Evolutionary conservation across 2,888 invertebrate species (phyloP).

Genomic region (Cabera pusaria): DNA sequence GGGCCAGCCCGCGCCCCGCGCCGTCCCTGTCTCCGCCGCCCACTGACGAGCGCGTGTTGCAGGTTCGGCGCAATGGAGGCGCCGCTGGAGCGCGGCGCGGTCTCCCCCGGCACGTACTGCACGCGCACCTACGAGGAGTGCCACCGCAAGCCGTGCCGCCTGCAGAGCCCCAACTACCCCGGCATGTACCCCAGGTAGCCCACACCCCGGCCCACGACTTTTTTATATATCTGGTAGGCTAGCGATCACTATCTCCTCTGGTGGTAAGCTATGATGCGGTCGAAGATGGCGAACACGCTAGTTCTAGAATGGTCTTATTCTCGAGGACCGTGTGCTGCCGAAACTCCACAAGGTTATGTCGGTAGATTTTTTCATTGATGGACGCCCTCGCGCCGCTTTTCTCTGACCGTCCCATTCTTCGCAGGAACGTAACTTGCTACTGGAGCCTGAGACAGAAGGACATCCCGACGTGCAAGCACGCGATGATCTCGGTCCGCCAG

Average conservation of each 20-base stretch:
- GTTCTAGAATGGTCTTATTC: no score
- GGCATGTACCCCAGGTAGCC: constrained; percentile 88
- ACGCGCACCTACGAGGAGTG: constrained; percentile 93
- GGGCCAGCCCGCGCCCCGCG: constrained; percentile 23
- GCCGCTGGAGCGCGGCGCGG: constrained; percentile 92
- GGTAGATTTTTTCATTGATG: no score
- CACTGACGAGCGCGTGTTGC: constrained; percentile 13
- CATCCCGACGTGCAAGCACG: constrained; percentile 94
- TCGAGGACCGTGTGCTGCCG: no score
- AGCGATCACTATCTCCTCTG: no score
- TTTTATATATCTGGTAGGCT: no score
- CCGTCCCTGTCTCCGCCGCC: background rate
- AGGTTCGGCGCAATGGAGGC: constrained; percentile 89
- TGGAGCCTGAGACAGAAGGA: constrained; percentile 93
- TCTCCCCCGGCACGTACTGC: constrained; percentile 93
- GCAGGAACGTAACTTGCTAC: constrained; percentile 94
- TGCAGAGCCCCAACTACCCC: constrained; percentile 96
- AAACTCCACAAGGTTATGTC: no score
- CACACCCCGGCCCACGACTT: background rate
- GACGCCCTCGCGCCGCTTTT: background rate
- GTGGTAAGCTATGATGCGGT: no score
- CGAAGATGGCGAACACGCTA: no score
- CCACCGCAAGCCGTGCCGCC: constrained; percentile 91
- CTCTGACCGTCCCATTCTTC: background rate
- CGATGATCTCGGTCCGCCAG: constrained; percentile 94